A percentile compares a stretch with the other conserved stretches of the same genome.
Evolutionary conservation across 2,797 vertebrate species (phyloP).

Genomic region (Aplochiton taeniatus): DNA sequence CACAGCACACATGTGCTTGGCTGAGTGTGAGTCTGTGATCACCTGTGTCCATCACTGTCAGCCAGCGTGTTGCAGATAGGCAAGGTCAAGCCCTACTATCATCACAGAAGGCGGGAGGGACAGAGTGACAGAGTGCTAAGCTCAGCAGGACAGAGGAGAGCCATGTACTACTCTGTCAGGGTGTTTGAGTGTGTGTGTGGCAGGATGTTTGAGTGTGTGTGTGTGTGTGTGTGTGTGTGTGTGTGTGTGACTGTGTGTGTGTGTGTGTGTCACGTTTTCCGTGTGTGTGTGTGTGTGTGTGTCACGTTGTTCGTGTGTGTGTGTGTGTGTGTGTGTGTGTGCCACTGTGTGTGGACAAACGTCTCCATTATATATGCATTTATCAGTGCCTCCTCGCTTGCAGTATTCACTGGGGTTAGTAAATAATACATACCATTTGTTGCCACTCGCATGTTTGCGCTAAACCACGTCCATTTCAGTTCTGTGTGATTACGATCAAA

Average conservation of each 20-base stretch:
- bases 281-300: conserved; percentile 13
- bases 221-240: conserved; percentile 1
- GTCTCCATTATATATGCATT: no score
- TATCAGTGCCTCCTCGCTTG: neutral
- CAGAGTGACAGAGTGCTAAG: conserved; percentile 62
- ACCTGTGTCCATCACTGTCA: conserved; percentile 44
- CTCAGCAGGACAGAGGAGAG: conserved; percentile 50
- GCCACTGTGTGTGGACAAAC: neutral
- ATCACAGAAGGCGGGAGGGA: conserved; percentile 59
- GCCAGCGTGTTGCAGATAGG: conserved; percentile 44
- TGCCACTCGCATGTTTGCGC: no score
- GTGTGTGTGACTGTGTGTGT: conserved; percentile 6
- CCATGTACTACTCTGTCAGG: conserved; percentile 38
- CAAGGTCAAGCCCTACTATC: conserved; percentile 59
- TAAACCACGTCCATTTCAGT: no score
- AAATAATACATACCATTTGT: no score
- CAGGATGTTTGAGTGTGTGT: no score
- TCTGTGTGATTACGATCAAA: no score
- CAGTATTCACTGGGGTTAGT: no score
- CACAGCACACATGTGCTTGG: neutral
- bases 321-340: neutral
- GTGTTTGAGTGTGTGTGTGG: conserved; percentile 1
- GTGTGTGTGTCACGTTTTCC: neutral
- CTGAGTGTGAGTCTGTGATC: conserved; percentile 8
- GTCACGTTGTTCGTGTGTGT: conserved; percentile 19